Evolutionary conservation across 2,888 invertebrate species (phyloP).

Genomic region (Zaprionus lineosus): DNA sequence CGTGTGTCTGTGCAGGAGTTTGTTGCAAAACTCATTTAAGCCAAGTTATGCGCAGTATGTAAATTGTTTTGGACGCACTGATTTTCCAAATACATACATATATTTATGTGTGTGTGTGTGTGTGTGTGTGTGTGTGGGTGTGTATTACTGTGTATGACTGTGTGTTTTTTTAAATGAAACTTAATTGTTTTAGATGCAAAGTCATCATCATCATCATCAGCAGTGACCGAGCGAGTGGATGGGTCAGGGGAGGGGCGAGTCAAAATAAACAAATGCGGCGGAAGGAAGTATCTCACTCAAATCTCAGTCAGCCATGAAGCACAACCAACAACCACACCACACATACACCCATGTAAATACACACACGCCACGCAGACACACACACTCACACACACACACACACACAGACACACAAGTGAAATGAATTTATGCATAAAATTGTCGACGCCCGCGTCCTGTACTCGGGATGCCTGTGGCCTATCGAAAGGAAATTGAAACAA

Average conservation of each 20-base stretch:
- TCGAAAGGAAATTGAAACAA: constrained; percentile 81
- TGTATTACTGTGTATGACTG: constrained; percentile 13
- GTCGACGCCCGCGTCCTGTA: constrained; percentile 77
- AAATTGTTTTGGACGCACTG: constrained; percentile 76
- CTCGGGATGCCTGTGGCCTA: constrained; percentile 74
- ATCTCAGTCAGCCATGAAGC: constrained; percentile 69
- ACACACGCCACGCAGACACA: constrained; percentile 30
- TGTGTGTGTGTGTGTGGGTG: too few relatives aligned
- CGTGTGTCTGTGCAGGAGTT: constrained; percentile 56
- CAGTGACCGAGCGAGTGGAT: not conserved
- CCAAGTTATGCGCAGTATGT: constrained; percentile 80
- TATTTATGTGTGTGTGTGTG: constrained; percentile 1
- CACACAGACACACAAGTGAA: constrained; percentile 20
- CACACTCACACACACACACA: not conserved
- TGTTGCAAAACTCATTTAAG: constrained; percentile 78
- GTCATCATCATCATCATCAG: constrained; percentile 62
- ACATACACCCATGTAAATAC: constrained; percentile 30
- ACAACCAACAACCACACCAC: constrained; percentile 34
- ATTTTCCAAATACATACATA: constrained; percentile 8
- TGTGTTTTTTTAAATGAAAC: constrained; percentile 66
- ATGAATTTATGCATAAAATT: constrained; percentile 79
- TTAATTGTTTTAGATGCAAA: constrained; percentile 79
- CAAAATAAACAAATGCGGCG: constrained; percentile 66
- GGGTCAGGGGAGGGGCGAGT: constrained; percentile 1
- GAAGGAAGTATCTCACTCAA: constrained; percentile 78